Conservation (phyloP, 2,888 invertebrate species). For the Sphaerophoria taeniata region DNA sequence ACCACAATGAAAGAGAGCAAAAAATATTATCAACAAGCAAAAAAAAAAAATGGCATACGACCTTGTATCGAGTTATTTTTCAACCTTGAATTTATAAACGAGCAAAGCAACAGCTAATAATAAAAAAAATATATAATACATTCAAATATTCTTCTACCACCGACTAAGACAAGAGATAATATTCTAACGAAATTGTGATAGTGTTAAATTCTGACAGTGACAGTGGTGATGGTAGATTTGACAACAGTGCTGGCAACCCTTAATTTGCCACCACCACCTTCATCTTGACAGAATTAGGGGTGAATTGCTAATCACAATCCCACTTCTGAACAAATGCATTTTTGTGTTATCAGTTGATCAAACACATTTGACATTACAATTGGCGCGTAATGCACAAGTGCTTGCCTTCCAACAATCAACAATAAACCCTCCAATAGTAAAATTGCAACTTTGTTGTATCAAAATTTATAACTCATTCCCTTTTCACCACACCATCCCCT, state of each 20-base stretch:
- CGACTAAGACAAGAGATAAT: constrained; percentile 46
- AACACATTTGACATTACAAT: not conserved
- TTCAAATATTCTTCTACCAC: not conserved
- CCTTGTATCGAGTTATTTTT: constrained; percentile 83
- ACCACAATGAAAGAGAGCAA: constrained; percentile 40
- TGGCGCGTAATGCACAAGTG: constrained; percentile 22
- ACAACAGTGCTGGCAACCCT: constrained; percentile 26
- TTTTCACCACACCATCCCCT: not conserved
- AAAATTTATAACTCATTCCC: not conserved
- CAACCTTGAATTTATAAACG: constrained; percentile 80
- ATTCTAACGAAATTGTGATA: constrained; percentile 42
- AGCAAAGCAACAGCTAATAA: constrained; percentile 75
- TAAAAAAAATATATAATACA: constrained; percentile 51
- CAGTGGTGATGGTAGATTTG: constrained; percentile 3
- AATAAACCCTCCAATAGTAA: not conserved
- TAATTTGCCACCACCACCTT: constrained; percentile 12
- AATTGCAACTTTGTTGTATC: constrained; percentile 43
- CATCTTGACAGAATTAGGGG: constrained; percentile 7
- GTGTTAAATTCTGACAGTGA: constrained; percentile 15
- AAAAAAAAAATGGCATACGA: constrained; percentile 76
- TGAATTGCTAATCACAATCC: not conserved
- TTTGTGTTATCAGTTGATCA: constrained; percentile 26
- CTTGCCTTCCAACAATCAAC: not conserved
- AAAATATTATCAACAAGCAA: constrained; percentile 53
- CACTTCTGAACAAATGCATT: constrained; percentile 17